Base-by-base conservation (phyloP, 2,888 invertebrate genomes). In the Octonoba sinensis region DNA sequence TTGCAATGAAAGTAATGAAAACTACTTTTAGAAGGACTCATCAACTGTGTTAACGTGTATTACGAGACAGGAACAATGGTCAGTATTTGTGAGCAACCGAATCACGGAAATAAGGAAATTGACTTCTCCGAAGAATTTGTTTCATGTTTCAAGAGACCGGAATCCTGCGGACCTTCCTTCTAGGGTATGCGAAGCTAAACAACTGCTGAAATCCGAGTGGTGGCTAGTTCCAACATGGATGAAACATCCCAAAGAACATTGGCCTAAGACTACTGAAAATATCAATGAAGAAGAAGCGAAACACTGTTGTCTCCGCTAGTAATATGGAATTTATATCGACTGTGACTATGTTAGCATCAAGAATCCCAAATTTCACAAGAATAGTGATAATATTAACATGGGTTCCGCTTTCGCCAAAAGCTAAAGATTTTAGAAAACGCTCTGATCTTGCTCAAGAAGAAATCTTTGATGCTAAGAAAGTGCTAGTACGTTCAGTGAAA, bases 11-110 rank as follows among this genome's bases (percentile, higher is more conserved):
- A 47, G n/a, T n/a, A n/a, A n/a, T n/a, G n/a, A n/a, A n/a, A 22
- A 22, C 18, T 66, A 47, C 66, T 66, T 66, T 24, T 69, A 56
- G 71, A 56, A 27, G 4, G 69, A 69, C 56, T 69, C 69, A 3
- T 36, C 69, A 6, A 69, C 69, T 27, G 66, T 66, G 4, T n/a
- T 66, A 16, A 69, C 56, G 12, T 18, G 62, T 18, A 62, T 62
- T 22, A 12, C 16, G 36, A 46, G 65, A 44, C 46, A 36, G n/a
- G 65, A 36, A 18, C 65, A 65, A n/a, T 46, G 47, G 65, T 46
- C 36, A 44, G 46, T 46, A 36, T 65, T 65, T n/a, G 6, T n/a
- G n/a, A n/a, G n/a, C n/a, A n/a, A n/a, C n/a, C n/a, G n/a, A n/a
- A n/a, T n/a, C n/a, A n/a, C n/a, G n/a, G n/a, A n/a, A n/a, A n/a